Evolutionary conservation across 2,113 vertebrate genomes (phyloP).

Genomic region (Cephalopterus ornatus): DNA sequence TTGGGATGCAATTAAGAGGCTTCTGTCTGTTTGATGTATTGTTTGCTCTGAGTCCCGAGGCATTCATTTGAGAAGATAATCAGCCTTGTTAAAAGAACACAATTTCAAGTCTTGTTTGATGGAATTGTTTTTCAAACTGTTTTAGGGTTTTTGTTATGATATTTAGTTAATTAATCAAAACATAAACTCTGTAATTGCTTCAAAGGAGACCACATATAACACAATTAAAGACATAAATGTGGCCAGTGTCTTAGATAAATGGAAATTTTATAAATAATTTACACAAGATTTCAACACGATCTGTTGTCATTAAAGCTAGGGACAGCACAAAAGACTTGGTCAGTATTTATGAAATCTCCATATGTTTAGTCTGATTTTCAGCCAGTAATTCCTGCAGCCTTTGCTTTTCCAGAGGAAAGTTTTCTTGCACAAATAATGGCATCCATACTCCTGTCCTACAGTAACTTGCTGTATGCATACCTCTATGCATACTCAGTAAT

Average conservation of each 20-base stretch:
- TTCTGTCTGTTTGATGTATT: not conserved
- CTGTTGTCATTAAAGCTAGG: not conserved
- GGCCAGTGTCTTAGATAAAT: constrained; percentile 5
- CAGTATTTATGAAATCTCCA: not conserved
- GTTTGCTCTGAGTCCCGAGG: not conserved
- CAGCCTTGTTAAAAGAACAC: not conserved
- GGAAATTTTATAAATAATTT: not conserved
- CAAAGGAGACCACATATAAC: not conserved
- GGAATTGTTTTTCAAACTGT: not conserved
- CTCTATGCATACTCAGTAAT: not conserved
- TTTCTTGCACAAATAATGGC: not conserved
- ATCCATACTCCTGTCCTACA: not conserved
- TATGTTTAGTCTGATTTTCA: constrained; percentile 4
- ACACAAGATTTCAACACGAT: not conserved
- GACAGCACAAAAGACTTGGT: not conserved
- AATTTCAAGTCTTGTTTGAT: not conserved
- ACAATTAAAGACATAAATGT: constrained; percentile 2
- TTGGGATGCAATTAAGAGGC: not conserved
- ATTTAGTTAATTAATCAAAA: constrained; percentile 20
- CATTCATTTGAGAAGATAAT: not conserved
- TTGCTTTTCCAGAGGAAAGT: not conserved
- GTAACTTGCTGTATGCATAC: not conserved
- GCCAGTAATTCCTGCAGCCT: not conserved
- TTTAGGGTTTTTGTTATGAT: not conserved
- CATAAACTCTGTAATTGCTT: constrained; percentile 14